Percentiles rank a stretch among this genome's conserved stretches.
phyloP scores from a whole-genome alignment of 2,113 vertebrate genomes.

The Candoia aspera region DNA sequence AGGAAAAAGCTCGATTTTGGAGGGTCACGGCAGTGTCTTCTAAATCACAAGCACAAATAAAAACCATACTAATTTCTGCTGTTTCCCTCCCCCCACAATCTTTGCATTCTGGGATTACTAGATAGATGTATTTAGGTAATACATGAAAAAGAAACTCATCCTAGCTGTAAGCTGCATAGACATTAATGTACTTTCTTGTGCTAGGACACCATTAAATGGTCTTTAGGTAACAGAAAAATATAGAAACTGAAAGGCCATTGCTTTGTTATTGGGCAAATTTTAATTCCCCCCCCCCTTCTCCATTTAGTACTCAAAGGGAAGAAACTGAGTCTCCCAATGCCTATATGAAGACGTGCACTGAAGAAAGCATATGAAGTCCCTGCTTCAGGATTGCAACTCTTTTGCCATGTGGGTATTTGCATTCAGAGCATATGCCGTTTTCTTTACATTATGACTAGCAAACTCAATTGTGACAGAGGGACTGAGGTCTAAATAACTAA shows the following conservation, averaged over 20 bases:
- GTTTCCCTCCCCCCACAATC: background rate
- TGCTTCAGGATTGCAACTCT: constrained; percentile 24
- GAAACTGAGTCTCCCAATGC: constrained; percentile 81
- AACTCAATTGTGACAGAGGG: constrained; percentile 1
- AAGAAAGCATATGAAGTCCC: fast-evolving
- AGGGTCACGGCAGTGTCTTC: background rate
- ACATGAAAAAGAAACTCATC: background rate
- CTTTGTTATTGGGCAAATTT: background rate
- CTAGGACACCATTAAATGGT: background rate
- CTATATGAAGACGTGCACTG: constrained; percentile 66
- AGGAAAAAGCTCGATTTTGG: background rate
- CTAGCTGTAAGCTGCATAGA: background rate
- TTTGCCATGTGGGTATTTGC: background rate
- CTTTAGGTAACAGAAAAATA: background rate
- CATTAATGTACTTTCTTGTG: background rate
- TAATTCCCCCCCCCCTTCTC: constrained; percentile 6
- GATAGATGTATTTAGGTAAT: background rate
- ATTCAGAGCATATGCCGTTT: background rate
- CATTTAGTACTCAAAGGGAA: constrained; percentile 80
- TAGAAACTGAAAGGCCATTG: background rate
- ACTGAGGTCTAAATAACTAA: background rate
- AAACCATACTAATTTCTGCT: background rate
- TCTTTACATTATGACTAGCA: background rate
- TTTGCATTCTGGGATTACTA: background rate
- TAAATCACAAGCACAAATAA: background rate